These are phyloP conservation scores for Perognathus longimembris DNA, from an alignment of 2,113 vertebrate genomes.

Conservation along the genomic window DNA sequence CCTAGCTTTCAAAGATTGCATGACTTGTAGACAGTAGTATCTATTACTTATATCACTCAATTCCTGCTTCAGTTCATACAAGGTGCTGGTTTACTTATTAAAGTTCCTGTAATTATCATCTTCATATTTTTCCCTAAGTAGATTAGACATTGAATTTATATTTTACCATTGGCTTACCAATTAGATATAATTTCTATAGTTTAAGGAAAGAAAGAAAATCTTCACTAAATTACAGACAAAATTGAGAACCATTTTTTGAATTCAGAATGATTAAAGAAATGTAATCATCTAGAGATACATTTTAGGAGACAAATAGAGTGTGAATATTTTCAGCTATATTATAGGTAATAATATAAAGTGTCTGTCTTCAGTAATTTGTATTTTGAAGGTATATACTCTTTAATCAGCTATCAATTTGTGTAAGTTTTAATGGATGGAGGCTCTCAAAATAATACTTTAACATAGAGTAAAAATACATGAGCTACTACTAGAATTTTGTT, in stretches of 20 bases:
- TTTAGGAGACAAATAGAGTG: constrained; percentile 29
- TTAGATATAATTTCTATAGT: background rate
- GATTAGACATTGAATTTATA: background rate
- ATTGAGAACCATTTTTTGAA: background rate
- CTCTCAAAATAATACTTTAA: constrained; percentile 41
- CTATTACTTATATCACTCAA: background rate
- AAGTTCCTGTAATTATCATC: background rate
- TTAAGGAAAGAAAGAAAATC: background rate
- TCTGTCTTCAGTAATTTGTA: constrained; percentile 49
- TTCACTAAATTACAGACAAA: constrained; percentile 20
- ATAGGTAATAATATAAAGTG: background rate
- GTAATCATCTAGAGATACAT: constrained; percentile 27
- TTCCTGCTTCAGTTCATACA: background rate
- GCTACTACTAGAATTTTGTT: background rate
- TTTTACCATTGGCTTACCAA: constrained; percentile 20
- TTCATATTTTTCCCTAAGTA: constrained; percentile 1
- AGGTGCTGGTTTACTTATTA: background rate
- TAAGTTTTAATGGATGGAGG: constrained; percentile 21
- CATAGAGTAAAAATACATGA: constrained; percentile 25
- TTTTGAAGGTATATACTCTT: constrained; percentile 14
- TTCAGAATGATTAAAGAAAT: constrained; percentile 49
- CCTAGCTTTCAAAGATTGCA: background rate
- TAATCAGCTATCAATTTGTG: background rate
- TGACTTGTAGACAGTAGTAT: background rate
- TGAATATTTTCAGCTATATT: constrained; percentile 44